These are phyloP conservation scores for Pteropus alecto DNA, from an alignment of 2,113 vertebrate species.

Conservation along the genomic window DNA sequence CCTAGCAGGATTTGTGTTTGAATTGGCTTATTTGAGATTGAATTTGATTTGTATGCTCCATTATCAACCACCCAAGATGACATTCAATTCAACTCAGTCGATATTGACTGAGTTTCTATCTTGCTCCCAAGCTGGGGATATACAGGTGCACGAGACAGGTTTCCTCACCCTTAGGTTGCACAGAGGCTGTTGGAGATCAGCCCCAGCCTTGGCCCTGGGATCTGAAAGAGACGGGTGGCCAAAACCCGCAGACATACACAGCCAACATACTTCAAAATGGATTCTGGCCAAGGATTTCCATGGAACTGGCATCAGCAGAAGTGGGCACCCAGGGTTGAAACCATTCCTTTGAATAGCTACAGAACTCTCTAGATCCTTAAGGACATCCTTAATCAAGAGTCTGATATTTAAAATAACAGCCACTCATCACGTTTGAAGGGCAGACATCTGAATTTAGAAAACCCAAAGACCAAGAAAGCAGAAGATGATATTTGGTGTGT, in stretches of 20 bases:
- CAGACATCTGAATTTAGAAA: constrained; percentile 54
- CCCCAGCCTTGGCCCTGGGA: neutral
- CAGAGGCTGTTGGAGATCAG: neutral
- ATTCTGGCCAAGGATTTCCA: neutral
- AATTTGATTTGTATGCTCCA: neutral
- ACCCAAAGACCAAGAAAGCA: constrained; percentile 49
- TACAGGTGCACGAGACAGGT: neutral
- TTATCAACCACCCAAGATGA: neutral
- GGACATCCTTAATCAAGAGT: neutral
- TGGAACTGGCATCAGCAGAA: neutral
- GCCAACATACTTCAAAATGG: neutral
- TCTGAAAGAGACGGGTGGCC: neutral
- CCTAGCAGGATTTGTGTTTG: neutral
- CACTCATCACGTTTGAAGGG: neutral
- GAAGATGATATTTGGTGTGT: constrained; percentile 46
- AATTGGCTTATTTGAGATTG: neutral
- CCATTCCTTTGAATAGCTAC: constrained; percentile 35
- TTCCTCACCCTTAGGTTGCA: neutral
- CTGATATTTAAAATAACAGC: constrained; percentile 14
- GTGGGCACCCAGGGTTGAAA: constrained; percentile 4
- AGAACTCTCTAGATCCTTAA: neutral
- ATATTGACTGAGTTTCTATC: neutral
- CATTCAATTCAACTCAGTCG: neutral
- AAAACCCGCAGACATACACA: neutral
- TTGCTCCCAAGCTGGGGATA: neutral